Conservation (phyloP, 2,797 vertebrate species). For the Apogon hyalosoma region DNA sequence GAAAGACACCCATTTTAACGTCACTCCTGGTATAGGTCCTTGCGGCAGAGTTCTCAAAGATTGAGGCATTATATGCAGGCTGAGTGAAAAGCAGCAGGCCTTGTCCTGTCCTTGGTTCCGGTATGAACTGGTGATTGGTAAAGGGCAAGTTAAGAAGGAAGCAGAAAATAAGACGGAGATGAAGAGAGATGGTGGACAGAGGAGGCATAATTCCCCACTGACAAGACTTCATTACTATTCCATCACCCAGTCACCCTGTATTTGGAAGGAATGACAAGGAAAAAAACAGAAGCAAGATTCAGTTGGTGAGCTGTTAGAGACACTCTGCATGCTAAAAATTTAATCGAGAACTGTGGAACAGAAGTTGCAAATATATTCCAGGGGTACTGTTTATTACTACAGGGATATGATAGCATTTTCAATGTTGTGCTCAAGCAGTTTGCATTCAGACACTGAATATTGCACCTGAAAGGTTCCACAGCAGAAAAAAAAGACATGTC, state of each 20-base stretch:
- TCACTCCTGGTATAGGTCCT: conserved; percentile 91
- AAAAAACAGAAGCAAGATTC: conserved; percentile 52
- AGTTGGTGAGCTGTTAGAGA: conserved; percentile 36
- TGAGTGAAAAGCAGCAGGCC: conserved; percentile 89
- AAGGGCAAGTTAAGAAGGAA: conserved; percentile 66
- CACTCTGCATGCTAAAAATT: conserved; percentile 34
- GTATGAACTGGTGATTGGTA: conserved; percentile 67
- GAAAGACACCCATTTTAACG: conserved; percentile 91
- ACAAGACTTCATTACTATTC: conserved; percentile 89
- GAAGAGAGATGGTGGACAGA: conserved; percentile 78
- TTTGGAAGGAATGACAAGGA: conserved; percentile 65
- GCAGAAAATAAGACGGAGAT: conserved; percentile 80
- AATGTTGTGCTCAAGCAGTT: conserved; percentile 27
- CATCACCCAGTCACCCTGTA: conserved; percentile 88
- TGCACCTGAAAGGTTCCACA: conserved; percentile 28
- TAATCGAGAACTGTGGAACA: conserved; percentile 25
- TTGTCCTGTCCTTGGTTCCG: conserved; percentile 62
- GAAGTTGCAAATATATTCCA: conserved; percentile 54
- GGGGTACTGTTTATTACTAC: conserved; percentile 37
- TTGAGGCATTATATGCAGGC: conserved; percentile 89
- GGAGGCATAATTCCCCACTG: conserved; percentile 84
- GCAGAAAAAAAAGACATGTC: conserved; percentile 30
- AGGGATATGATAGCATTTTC: conserved; percentile 51
- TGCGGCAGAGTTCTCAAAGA: conserved; percentile 94
- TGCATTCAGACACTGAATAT: conserved; percentile 48